Evolutionary conservation across 2,888 invertebrate genomes (phyloP), one percentile per base, ranked within the genome.

Genomic region (Bugulina stolonifera): DNA sequence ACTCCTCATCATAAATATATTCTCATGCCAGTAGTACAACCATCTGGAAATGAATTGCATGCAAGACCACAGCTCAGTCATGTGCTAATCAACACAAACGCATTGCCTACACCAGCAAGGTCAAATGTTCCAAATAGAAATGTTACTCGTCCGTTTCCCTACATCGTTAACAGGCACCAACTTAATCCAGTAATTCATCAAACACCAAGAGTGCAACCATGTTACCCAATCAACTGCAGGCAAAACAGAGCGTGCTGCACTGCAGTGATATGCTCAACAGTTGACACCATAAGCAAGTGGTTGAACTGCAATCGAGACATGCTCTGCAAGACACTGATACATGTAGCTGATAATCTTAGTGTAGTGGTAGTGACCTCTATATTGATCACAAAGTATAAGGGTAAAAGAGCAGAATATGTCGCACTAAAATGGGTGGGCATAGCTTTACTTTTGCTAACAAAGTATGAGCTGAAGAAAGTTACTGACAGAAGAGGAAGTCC

Each of bases 381-480:
- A 3, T 5, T 69, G 69, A 10, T n/a, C 3, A n/a, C 3, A 3
- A 35, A 35, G 34, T 27, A 34, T 35, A 69, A 29, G n/a, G 32
- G 27, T 3, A 14, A 27, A n/a, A 10, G 5, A 14, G 5, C 32
- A 32, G 69, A 69, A 25, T n/a, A 69, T 29, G 5, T 10, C 2
- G 69, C n/a, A 34, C 25, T 32, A n/a, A 69, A 69, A 35, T 69
- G 69, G 69, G 25, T 69, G 29, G 69, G 69, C 3, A 35, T 69
- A 32, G 5, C 69, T 5, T 5, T 69, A 29, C 23, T 69, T 14
- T 29, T 69, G 5, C 34, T 69, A 14, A 32, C 35, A 32, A 3
- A n/a, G n/a, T n/a, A 69, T 18, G 3, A 25, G 3, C 10, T 69
- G 3, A 69, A 32, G 5, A n/a, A n/a, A 5, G 23, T 29, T 32